Conservation (phyloP, 2,888 invertebrate genomes). For the Drosophila ustulata region DNA sequence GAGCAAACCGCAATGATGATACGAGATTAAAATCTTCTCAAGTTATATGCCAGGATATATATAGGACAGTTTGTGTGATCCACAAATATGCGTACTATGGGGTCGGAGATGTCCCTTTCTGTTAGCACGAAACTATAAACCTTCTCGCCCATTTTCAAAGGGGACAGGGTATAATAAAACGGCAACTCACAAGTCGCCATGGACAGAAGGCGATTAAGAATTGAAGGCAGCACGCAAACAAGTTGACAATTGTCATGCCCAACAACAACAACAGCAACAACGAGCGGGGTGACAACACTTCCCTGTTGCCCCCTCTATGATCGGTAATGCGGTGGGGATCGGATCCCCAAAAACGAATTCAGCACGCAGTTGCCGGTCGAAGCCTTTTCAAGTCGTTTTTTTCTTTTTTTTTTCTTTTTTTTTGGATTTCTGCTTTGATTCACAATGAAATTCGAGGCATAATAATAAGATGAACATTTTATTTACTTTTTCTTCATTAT, state of each 20-base stretch:
- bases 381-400: conserved; percentile 63
- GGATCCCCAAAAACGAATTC: conserved; percentile 35
- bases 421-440: conserved; percentile 60
- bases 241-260: conserved; percentile 72
- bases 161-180: conserved; percentile 37
- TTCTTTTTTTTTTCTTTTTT: background rate
- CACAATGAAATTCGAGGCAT: conserved; percentile 70
- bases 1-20: no score
- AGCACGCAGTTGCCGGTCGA: conserved; percentile 58
- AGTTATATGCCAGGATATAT: no score
- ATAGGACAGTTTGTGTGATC: no score
- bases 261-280: conserved; percentile 24
- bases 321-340: conserved; percentile 6
- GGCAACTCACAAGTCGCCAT: conserved; percentile 73
- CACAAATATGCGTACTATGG: no score
- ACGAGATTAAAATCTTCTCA: no score
- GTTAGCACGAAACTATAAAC: no score
- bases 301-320: background rate
- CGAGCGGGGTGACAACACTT: conserved; percentile 17
- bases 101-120: no score
- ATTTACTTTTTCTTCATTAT: conserved; percentile 20
- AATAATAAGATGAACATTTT: conserved; percentile 77
- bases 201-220: conserved; percentile 76
- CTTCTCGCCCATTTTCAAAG: no score
- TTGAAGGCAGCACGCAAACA: conserved; percentile 76